Conservation (phyloP, 2,113 vertebrate species). For the Thamnaconus septentrionalis region DNA sequence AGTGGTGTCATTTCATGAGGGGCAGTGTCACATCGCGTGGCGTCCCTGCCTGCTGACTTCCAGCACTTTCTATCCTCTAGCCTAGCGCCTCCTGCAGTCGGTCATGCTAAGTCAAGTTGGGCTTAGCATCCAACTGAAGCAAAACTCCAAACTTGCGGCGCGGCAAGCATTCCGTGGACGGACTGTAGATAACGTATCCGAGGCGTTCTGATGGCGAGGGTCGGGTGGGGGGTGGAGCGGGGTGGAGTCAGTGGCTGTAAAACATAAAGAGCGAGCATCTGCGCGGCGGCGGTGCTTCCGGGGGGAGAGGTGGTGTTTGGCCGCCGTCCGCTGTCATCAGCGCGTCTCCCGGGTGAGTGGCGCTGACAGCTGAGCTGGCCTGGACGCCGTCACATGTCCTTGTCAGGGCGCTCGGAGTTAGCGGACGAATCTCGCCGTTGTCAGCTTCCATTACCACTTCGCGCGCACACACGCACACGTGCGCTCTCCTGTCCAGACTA, state of each 20-base stretch:
- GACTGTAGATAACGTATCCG: too few relatives aligned
- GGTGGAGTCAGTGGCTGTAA: not conserved
- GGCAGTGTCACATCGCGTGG: too few relatives aligned
- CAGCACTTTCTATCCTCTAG: too few relatives aligned
- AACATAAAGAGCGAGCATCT: slow-evolving; percentile 16
- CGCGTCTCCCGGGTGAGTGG: slow-evolving; percentile 41
- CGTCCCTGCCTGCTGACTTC: too few relatives aligned
- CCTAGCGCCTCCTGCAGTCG: too few relatives aligned
- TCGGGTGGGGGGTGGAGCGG: too few relatives aligned
- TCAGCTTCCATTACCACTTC: slow-evolving; percentile 67
- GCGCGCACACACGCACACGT: slow-evolving; percentile 1
- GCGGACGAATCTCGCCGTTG: slow-evolving; percentile 65
- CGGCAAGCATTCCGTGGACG: too few relatives aligned
- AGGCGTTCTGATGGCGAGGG: slow-evolving; percentile 2
- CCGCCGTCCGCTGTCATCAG: slow-evolving; percentile 66
- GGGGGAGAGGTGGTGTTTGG: slow-evolving; percentile 40
- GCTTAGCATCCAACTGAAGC: too few relatives aligned
- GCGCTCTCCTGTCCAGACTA: not conserved
- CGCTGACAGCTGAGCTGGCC: slow-evolving; percentile 64
- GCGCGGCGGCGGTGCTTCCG: slow-evolving; percentile 9
- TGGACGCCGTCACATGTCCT: slow-evolving; percentile 71
- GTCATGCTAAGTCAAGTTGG: too few relatives aligned
- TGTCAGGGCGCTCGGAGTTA: slow-evolving; percentile 64
- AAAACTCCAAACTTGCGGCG: not conserved
- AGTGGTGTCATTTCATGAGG: too few relatives aligned